Conservation (phyloP, 2,113 vertebrate genomes). For the Cryptotis parvus region DNA sequence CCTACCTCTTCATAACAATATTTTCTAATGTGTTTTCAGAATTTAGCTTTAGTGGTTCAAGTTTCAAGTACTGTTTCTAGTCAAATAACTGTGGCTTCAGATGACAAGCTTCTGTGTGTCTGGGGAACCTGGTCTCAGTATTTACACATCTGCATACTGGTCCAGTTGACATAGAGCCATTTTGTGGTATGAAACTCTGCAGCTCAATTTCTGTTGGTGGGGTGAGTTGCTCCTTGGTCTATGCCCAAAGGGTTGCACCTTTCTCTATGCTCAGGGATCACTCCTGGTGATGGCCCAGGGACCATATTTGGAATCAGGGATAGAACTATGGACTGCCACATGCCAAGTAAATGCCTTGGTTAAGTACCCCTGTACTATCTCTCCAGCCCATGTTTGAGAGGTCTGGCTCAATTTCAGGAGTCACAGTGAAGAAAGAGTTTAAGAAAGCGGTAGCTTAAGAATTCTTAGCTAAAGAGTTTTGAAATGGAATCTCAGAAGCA, state of each 20-base stretch:
- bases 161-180: background rate
- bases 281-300: too few species aligned
- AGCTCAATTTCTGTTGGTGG: background rate
- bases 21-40: slow-evolving; percentile 44
- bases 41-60: slow-evolving; percentile 17
- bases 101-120: background rate
- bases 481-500: background rate
- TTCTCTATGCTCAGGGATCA: too few species aligned
- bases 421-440: background rate
- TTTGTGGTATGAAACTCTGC: background rate
- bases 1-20: too few species aligned
- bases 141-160: background rate
- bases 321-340: too few species aligned
- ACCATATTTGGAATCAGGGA: too few species aligned
- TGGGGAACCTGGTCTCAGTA: background rate
- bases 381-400: background rate
- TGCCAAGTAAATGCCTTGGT: too few species aligned
- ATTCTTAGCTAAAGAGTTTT: too few species aligned
- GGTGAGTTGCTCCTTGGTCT: too few species aligned
- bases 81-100: background rate
- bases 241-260: too few species aligned
- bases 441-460: too few species aligned
- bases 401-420: background rate
- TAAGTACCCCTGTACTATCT: too few species aligned
- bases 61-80: slow-evolving; percentile 17